Conservation (phyloP, 2,797 vertebrate genomes). For the Phoeniculus purpureus region DNA sequence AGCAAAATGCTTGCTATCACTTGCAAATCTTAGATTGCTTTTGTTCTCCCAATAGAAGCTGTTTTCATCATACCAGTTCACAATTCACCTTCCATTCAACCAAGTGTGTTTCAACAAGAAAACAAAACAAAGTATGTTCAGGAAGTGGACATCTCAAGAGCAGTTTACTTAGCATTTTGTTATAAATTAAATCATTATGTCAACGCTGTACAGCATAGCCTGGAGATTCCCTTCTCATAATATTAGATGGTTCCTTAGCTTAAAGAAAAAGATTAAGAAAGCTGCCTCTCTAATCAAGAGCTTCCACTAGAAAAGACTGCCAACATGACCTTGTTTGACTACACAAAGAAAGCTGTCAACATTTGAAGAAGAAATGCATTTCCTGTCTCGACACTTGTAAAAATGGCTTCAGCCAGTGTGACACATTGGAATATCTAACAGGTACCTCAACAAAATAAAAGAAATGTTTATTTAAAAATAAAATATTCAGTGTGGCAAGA, state of each 20-base stretch:
- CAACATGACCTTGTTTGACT: not conserved
- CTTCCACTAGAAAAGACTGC: not conserved
- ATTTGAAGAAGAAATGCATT: not conserved
- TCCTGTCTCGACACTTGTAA: not conserved
- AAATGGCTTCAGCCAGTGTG: not conserved
- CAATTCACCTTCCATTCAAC: not conserved
- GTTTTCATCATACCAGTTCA: not conserved
- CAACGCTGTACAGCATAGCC: not conserved
- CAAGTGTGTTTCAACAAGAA: not conserved
- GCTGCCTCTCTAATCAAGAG: not conserved
- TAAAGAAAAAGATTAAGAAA: not conserved
- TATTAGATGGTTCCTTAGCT: not conserved
- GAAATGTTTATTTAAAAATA: not conserved
- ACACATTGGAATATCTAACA: not conserved
- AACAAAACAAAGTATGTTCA: not conserved
- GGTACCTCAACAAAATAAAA: not conserved
- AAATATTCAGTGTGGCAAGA: not conserved
- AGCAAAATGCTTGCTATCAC: not conserved
- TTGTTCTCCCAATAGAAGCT: not conserved
- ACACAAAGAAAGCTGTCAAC: not conserved
- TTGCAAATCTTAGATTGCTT: not conserved
- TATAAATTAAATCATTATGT: not conserved
- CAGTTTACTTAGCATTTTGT: not conserved
- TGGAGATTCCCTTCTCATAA: not conserved
- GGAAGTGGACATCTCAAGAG: not conserved